phyloP scores from a whole-genome alignment of 2,113 vertebrate genomes.

The Gnathonemus longibarbis region DNA sequence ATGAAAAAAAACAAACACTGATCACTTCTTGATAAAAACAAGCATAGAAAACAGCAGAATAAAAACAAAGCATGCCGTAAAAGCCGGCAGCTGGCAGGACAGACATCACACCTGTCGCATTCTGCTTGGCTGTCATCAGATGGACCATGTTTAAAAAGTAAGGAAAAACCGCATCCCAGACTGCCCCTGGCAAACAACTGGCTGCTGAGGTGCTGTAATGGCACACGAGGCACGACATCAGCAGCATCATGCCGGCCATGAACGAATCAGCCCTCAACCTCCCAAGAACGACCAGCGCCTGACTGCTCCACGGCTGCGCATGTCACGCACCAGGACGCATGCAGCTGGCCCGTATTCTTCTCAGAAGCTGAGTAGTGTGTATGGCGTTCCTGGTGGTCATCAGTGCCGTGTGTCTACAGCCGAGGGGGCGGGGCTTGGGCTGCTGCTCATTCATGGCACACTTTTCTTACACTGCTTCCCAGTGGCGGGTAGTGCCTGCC shows the following conservation, averaged over 20 bases:
- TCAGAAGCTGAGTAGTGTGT: not conserved
- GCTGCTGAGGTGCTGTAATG: not conserved
- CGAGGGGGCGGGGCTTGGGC: not conserved
- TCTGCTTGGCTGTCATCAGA: constrained; percentile 9
- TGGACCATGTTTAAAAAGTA: not conserved
- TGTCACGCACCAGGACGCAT: not conserved
- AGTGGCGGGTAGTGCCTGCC: not conserved
- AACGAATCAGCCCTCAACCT: not conserved
- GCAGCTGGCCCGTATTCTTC: not conserved
- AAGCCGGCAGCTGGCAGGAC: constrained; percentile 1
- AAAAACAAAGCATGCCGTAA: not conserved
- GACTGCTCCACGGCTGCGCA: not conserved
- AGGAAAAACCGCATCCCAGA: not conserved
- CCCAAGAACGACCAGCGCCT: not conserved
- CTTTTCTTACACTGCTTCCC: not conserved
- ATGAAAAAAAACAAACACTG: not conserved
- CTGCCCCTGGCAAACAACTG: not conserved
- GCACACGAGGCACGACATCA: not conserved
- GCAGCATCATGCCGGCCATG: not conserved
- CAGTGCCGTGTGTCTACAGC: not conserved
- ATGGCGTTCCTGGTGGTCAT: not conserved
- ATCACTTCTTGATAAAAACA: not conserved
- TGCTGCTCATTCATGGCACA: not conserved
- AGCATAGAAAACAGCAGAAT: not conserved
- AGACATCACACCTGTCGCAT: constrained; percentile 1